Conservation (phyloP, 2,113 vertebrate species). For the Neogale vison region DNA sequence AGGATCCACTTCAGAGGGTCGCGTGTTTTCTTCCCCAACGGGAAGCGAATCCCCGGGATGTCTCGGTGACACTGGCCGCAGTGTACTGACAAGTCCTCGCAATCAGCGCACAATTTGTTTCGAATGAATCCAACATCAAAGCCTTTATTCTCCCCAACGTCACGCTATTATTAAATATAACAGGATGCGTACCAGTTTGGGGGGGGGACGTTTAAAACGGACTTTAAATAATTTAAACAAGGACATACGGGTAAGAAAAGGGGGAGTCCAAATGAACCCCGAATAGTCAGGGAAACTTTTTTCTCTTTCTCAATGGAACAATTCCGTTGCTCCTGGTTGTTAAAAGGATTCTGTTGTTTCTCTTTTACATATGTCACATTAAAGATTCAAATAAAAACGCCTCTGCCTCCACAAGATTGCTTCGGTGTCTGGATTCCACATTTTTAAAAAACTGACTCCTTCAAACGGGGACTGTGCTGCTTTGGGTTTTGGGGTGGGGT, state of each 20-base stretch:
- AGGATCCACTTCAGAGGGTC: neutral
- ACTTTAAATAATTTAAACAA: slow-evolving; percentile 60
- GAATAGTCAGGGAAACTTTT: slow-evolving; percentile 9
- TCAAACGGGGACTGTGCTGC: slow-evolving; percentile 40
- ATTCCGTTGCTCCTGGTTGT: slow-evolving; percentile 6
- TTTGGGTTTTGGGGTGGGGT: neutral
- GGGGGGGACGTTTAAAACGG: neutral
- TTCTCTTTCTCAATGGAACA: slow-evolving; percentile 23
- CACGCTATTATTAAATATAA: slow-evolving; percentile 61
- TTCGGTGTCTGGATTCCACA: slow-evolving; percentile 53
- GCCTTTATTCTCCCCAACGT: slow-evolving; percentile 55
- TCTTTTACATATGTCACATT: slow-evolving; percentile 50
- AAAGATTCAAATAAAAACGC: slow-evolving; percentile 66
- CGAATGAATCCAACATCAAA: slow-evolving; percentile 57
- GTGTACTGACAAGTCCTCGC: neutral
- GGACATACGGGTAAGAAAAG: neutral
- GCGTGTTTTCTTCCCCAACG: slow-evolving; percentile 15
- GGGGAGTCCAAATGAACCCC: neutral
- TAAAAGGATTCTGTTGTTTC: slow-evolving; percentile 39
- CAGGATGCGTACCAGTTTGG: neutral
- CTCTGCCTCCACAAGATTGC: slow-evolving; percentile 16
- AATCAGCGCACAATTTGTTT: slow-evolving; percentile 61
- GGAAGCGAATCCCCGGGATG: slow-evolving; percentile 1
- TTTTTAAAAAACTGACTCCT: slow-evolving; percentile 51
- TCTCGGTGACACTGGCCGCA: slow-evolving; percentile 34